Conservation (phyloP, 2,797 vertebrate genomes). For the Monodelphis domestica region DNA sequence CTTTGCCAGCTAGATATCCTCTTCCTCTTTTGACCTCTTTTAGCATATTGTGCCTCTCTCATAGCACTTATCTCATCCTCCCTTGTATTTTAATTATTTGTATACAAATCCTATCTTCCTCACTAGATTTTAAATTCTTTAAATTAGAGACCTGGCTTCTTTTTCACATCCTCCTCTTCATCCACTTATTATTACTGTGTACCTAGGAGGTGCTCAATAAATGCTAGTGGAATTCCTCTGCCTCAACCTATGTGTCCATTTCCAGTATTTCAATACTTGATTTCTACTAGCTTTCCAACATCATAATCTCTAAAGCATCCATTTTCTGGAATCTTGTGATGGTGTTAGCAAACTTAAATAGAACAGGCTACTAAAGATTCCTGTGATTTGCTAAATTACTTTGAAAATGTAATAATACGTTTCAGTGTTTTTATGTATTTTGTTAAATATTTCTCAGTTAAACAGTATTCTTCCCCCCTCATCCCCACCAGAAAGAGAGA, state of each 20-base stretch:
- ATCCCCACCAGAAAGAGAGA: too few species aligned
- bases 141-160: neutral
- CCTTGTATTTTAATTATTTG: neutral
- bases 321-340: constrained; percentile 15
- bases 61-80: neutral
- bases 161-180: constrained; percentile 22
- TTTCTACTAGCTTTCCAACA: constrained; percentile 43
- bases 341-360: neutral
- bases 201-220: neutral
- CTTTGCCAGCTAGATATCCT: neutral
- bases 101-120: constrained; percentile 1
- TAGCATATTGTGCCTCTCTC: neutral
- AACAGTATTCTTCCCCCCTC: too few species aligned
- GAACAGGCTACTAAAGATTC: neutral
- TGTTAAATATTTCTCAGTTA: neutral
- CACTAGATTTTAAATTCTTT: constrained; percentile 18
- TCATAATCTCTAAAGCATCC: constrained; percentile 37
- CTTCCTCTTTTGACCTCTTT: neutral
- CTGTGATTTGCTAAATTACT: neutral
- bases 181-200: constrained; percentile 5
- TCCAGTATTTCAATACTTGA: constrained; percentile 49
- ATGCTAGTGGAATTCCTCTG: neutral
- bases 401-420: neutral
- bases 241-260: constrained; percentile 29
- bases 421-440: neutral